Base-by-base conservation (phyloP, 2,797 vertebrate species). In the Enteromius treurensis region DNA sequence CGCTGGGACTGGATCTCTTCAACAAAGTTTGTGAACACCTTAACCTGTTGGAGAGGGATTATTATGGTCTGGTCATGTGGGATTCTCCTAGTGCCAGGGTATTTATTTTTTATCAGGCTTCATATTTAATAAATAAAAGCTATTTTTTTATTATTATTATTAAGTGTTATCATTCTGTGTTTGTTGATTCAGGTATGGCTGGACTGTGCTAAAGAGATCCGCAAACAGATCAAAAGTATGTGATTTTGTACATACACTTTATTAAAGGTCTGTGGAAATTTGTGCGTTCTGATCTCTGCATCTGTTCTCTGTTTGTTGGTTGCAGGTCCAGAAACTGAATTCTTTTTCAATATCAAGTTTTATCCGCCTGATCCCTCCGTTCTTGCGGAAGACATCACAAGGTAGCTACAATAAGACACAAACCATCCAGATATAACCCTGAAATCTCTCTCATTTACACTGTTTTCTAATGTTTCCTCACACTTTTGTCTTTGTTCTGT, bases 31-130 rank as follows among this genome's bases (percentile, higher is more conserved):
- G 96, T 29, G 96, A 98, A 84, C 96, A 99, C 82, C 95, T 98
- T 90, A 97, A 98, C 91, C 96, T 99, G 78, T 88, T 99, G 92
- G 98, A 99, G 93, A 98, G 96, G 89, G 98, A 99, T 91, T 99
- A 99, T 90, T 99, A 96, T 91, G 95, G 97, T 76, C 93, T 99
- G 85, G 93, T 95, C 81, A 82, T 95, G 91, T 97, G 95, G 96
- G 96, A 98, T 82, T 95, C 94, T 0, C 88, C 94, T n/a, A 92
- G 90, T 37, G 90, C 75, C 83, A 98, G 97, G 96, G 98, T 99
- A 91, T 62, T 32, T 17, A 15, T 69, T 69, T 21, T 13, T 60
- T n/a, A 40, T 51, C 23, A 64, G 37, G 42, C 8, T 26, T 77
- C 15, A n/a, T 34, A 51, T 32, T 49, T 49, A 13, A 51, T 45